Evolutionary conservation across 2,113 vertebrate genomes (phyloP), one percentile per base, ranked within the genome.

Genomic region (Excalfactoria chinensis): DNA sequence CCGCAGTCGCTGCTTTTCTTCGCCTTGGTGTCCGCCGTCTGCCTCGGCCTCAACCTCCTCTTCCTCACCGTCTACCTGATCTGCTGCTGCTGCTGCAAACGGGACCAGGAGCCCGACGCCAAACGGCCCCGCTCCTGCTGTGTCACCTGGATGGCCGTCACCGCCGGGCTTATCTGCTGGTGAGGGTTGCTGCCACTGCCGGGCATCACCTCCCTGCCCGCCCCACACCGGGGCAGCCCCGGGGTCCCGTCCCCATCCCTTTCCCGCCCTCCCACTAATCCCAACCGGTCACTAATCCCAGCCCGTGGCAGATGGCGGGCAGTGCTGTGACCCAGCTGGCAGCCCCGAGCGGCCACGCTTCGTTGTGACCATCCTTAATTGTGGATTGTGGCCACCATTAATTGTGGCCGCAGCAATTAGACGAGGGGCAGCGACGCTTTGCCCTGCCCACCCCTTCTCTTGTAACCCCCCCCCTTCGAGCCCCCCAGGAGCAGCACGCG

Each of bases 161-260:
- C 97, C 1, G 98, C 99, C 0, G 99, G 98, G 56, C 98, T 99
- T 60, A 40, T 99, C 93, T 99, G 99, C 97, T 99, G 99, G 99
- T 99, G 97, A 98, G 98, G 82, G 49, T 48, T 48, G 63, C 44
- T 7, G 0, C 3, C 3, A 35, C 51, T 7, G 7, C 37, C 16
- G 16, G 17, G 2, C 35, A 66, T 32, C 13, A 6, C 49, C 60
- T 80, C 40, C 72, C 41, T 37, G 71, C 2, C 4, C 3, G 2
- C 51, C 1, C 51, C 51, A 7, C 63, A 67, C 62, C 0, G n/a
- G 89, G 66, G 62, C 66, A 70, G 82, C 66, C 21, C 71, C 7
- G 6, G 87, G 72, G 87, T 89, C 17, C 77, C 0, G 22, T 53
- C 83, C 86, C 74, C 2, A 10, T 32, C 71, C 90, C 76, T 0